Base-by-base conservation (phyloP, 2,888 invertebrate genomes). In the Catocala sponsa region DNA sequence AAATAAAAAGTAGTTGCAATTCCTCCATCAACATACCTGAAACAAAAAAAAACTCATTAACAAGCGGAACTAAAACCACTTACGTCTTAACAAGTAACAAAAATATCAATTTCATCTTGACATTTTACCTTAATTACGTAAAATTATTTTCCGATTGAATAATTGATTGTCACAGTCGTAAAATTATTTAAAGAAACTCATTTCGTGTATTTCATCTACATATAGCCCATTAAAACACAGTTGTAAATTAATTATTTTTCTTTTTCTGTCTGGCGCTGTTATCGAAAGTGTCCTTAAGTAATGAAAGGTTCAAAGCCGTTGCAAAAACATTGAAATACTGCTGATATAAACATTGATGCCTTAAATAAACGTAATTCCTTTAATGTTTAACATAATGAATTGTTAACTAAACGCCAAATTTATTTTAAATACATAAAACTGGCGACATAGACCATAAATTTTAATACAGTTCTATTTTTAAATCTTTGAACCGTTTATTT, bases 291-390 rank as follows among this genome's bases (percentile, higher is more conserved):
- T 71, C 75, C 77, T 82, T 82, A 76, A 73, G 77, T 77, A 81
- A 74, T 79, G 76, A 81, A 80, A 78, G 68, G 61, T 68, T 70
- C 66, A 70, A 75, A 78, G 67, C 77, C 76, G 80, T 85, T 81
- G 80, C 49, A 70, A 78, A 38, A 38, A 38, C 35, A 38, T 38
- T 38, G 35, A 38, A 83, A 75, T 75, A 78, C 71, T 66, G 70
- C 56, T 70, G 74, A 70, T 68, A 65, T 53, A 62, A 65, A 53
- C 67, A 74, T 65, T 70, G 61, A 64, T 64, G 59, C 50, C 51
- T 42, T 25, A 54, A 51, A 58, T 56, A 55, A 55, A 58, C 9
- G 38, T 42, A 2, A 25, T 25, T 25, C 4, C 25, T 25, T 25
- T 25, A 25, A 25, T 25, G 25, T 25, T 25, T 25, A 25, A 25